Percentiles rank a stretch among this genome's conserved stretches.
These are phyloP conservation scores for Monochamus saltuarius DNA, from an alignment of 1,140 invertebrate species.

Conservation along the genomic window DNA sequence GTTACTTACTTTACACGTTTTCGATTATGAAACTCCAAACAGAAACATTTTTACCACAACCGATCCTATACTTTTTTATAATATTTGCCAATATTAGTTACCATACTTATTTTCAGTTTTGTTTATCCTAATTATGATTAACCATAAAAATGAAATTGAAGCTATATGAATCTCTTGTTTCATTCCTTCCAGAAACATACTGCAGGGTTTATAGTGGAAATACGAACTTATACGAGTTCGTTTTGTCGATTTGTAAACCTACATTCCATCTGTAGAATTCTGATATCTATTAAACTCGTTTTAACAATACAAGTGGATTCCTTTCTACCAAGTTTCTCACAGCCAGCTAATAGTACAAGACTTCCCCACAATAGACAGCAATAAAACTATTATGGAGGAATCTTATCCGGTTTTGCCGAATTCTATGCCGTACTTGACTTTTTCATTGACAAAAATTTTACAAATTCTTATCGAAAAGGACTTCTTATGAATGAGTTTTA, in stretches of 20 bases:
- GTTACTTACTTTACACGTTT: no score
- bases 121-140: no score
- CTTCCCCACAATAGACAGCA: slow-evolving; percentile 17
- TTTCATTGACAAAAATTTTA: slow-evolving; percentile 22
- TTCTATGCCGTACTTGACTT: slow-evolving; percentile 33
- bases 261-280: background rate
- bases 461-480: slow-evolving; percentile 14
- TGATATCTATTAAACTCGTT: slow-evolving; percentile 7
- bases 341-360: slow-evolving; percentile 17
- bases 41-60: no score
- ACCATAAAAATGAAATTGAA: background rate
- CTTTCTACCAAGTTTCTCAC: slow-evolving; percentile 29
- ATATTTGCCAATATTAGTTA: no score
- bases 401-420: slow-evolving; percentile 17
- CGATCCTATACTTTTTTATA: no score
- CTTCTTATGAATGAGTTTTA: slow-evolving; percentile 24
- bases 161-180: background rate
- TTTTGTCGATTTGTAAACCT: background rate
- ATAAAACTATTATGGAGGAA: slow-evolving; percentile 22
- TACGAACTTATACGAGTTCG: background rate
- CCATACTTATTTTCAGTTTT: no score
- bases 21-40: no score
- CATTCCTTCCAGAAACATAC: background rate
- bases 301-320: slow-evolving; percentile 1
- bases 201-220: background rate